Evolutionary conservation across 2,797 vertebrate genomes (phyloP).

Genomic region (Myiotriccus ornatus): DNA sequence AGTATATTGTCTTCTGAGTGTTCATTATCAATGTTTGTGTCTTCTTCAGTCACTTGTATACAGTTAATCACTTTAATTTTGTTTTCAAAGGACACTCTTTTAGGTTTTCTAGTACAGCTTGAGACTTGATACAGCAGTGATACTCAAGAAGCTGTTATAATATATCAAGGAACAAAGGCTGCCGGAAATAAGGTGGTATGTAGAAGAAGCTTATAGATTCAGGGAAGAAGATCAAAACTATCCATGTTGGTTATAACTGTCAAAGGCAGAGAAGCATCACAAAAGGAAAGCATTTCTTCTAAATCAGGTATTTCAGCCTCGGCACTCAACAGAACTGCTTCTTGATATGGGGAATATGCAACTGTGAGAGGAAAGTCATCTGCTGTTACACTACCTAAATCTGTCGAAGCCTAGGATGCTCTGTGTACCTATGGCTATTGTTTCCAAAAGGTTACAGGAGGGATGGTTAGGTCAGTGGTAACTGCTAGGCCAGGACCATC

Average conservation of each 20-base stretch:
- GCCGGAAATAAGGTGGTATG: background rate
- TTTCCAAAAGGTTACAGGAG: background rate
- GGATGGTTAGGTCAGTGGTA: background rate
- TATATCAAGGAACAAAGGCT: background rate
- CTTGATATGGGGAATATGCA: accelerated
- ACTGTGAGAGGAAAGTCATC: background rate
- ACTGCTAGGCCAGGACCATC: background rate
- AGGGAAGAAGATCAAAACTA: background rate
- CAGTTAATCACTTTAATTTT: background rate
- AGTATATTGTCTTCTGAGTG: background rate
- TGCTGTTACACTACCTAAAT: background rate
- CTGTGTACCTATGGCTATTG: background rate
- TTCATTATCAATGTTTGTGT: background rate
- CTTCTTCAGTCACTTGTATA: background rate
- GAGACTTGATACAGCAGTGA: background rate
- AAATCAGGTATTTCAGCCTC: background rate
- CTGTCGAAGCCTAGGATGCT: background rate
- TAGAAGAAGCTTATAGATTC: background rate
- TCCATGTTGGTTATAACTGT: background rate
- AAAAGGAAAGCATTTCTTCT: background rate
- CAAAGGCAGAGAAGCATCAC: background rate
- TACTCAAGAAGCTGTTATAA: background rate
- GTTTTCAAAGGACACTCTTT: background rate
- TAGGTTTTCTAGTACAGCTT: background rate
- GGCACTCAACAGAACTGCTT: background rate